phyloP scores from a whole-genome alignment of 2,113 vertebrate genomes.

The Agelaius phoeniceus region DNA sequence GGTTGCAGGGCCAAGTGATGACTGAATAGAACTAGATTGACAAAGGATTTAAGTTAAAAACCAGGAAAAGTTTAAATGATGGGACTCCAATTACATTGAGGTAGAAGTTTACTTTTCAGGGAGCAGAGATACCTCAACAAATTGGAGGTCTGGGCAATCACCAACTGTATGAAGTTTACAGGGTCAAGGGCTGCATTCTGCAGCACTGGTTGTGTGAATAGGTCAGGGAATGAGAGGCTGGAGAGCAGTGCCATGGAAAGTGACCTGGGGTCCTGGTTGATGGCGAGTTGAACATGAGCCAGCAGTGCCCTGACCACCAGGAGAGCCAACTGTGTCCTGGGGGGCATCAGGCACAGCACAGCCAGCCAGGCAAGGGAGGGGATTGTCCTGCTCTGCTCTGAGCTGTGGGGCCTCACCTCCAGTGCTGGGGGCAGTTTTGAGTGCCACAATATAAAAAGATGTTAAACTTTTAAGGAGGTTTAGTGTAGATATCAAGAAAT shows the following conservation, averaged over 20 bases:
- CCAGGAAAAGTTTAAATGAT: neutral
- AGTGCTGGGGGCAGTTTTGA: neutral
- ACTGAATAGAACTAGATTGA: neutral
- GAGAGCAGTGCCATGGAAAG: rapidly evolving
- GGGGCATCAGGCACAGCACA: neutral
- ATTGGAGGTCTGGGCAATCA: neutral
- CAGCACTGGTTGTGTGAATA: too few species aligned
- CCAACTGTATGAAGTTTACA: rapidly evolving
- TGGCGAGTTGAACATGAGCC: rapidly evolving
- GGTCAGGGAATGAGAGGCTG: neutral
- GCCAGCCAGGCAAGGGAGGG: rapidly evolving
- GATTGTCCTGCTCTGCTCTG: neutral
- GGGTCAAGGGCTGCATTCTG: neutral
- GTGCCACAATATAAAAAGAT: neutral
- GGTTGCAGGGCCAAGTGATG: neutral
- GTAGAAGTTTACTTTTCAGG: neutral
- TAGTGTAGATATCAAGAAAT: neutral
- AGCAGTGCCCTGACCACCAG: neutral
- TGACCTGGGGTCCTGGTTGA: rapidly evolving
- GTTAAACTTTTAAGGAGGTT: neutral
- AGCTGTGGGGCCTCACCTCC: rapidly evolving
- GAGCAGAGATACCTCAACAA: neutral
- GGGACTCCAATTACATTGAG: neutral
- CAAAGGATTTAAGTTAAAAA: neutral
- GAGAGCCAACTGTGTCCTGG: rapidly evolving